Percentiles rank a stretch among this genome's conserved stretches.
Evolutionary conservation across 53 echinoderm and acorn worm genomes (phyloP).

Genomic region (Zoroaster sp.): DNA sequence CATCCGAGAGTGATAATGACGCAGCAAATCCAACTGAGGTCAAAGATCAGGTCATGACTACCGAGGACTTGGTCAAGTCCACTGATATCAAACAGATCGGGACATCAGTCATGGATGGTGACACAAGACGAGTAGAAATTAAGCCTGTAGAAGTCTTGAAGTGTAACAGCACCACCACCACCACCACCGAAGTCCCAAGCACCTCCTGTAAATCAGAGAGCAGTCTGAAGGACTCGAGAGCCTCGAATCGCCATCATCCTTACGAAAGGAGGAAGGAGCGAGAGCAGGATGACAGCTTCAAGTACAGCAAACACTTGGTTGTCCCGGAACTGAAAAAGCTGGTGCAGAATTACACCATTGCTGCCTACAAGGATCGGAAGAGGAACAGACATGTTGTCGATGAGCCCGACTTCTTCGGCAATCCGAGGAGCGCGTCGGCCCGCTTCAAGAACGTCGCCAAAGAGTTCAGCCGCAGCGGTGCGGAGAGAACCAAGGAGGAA

Average conservation of each 20-base stretch:
- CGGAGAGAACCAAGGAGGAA: constrained; percentile 10
- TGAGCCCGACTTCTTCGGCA: constrained; percentile 6
- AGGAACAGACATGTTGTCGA: background rate
- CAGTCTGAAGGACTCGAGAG: constrained; percentile 2
- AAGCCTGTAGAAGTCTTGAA: background rate
- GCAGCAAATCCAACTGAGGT: background rate
- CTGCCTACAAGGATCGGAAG: constrained; percentile 22
- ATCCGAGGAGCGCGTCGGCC: background rate
- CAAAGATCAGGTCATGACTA: background rate
- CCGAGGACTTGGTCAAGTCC: background rate
- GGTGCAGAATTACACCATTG: constrained; percentile 55
- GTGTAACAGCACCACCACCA: constrained; percentile 1
- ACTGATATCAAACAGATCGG: background rate
- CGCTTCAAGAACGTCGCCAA: constrained; percentile 12
- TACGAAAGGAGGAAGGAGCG: constrained; percentile 10
- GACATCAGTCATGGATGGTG: background rate
- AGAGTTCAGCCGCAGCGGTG: constrained; percentile 4
- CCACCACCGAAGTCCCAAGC: background rate
- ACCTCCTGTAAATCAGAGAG: constrained; percentile 17
- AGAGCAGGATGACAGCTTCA: background rate
- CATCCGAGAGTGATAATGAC: background rate
- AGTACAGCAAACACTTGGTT: constrained; percentile 7
- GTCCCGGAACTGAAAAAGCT: constrained; percentile 48
- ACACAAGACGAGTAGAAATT: background rate
- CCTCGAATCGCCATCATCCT: constrained; percentile 30